Conservation (phyloP, 2,113 vertebrate species). For the Malurus melanocephalus region DNA sequence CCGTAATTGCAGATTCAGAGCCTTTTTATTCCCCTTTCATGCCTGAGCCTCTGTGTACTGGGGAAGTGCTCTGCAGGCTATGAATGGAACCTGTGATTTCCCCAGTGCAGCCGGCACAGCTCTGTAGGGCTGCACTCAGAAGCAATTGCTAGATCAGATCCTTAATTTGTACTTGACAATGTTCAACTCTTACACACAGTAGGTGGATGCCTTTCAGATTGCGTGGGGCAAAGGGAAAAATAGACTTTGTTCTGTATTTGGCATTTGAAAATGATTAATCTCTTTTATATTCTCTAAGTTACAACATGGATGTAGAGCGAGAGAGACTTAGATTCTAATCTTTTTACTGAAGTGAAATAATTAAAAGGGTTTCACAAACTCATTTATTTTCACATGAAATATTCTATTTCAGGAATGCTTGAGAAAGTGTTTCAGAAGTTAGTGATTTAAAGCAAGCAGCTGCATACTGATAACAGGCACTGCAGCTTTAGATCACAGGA, state of each 20-base stretch:
- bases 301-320: not conserved
- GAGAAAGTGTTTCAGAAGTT: constrained; percentile 45
- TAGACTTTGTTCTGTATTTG: not conserved
- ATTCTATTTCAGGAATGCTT: constrained; percentile 14
- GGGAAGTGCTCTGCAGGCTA: not conserved
- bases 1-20: not conserved
- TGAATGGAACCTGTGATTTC: not conserved
- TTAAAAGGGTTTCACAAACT: constrained; percentile 42
- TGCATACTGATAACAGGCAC: constrained; percentile 29
- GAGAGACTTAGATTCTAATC: constrained; percentile 26
- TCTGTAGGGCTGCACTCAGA: fast-evolving
- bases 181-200: not conserved
- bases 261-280: not conserved
- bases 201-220: constrained; percentile 1
- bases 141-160: not conserved
- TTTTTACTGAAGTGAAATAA: constrained; percentile 37
- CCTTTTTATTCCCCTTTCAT: not conserved
- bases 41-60: fast-evolving
- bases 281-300: not conserved
- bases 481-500: constrained; percentile 26
- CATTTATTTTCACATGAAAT: constrained; percentile 50
- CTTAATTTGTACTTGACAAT: constrained; percentile 23
- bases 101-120: fast-evolving
- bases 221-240: not conserved
- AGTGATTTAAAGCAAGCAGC: not conserved